phyloP scores from a whole-genome alignment of 1,140 invertebrate genomes.

The Trinorchestia longiramus region DNA sequence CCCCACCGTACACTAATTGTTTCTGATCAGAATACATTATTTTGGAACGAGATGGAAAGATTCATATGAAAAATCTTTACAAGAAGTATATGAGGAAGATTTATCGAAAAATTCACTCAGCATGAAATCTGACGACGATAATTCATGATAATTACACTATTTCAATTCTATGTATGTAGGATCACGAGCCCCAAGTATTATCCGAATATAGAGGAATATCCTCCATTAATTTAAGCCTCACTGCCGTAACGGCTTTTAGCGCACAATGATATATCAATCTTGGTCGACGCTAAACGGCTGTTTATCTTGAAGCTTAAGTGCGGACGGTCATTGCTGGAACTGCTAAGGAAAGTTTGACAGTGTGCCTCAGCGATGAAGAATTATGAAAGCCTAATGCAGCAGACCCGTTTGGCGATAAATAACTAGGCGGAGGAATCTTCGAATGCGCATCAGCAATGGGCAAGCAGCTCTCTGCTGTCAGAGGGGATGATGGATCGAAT shows the following conservation, averaged over 20 bases:
- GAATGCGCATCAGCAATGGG: not conserved
- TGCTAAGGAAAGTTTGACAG: slow-evolving; percentile 26
- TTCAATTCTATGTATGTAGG: not conserved
- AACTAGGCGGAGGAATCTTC: not conserved
- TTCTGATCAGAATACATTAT: too few species aligned
- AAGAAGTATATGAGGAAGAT: not conserved
- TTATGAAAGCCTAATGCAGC: slow-evolving; percentile 10
- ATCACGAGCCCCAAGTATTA: not conserved
- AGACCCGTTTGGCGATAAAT: not conserved
- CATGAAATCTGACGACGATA: not conserved
- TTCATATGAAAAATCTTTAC: not conserved
- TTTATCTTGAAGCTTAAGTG: slow-evolving; percentile 21
- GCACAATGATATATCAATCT: slow-evolving; percentile 32
- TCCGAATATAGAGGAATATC: not conserved
- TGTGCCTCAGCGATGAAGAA: slow-evolving; percentile 5
- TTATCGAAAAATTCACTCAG: not conserved
- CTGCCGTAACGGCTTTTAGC: slow-evolving; percentile 16
- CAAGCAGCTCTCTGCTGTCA: not conserved
- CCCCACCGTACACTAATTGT: too few species aligned
- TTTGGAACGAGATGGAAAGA: not conserved
- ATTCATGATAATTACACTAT: not conserved
- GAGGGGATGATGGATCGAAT: not conserved
- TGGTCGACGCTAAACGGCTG: slow-evolving; percentile 29
- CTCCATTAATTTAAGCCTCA: not conserved
- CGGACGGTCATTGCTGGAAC: slow-evolving; percentile 15